Base-by-base conservation (phyloP, 2,888 invertebrate species). In the Phrixothrix hirtus region DNA sequence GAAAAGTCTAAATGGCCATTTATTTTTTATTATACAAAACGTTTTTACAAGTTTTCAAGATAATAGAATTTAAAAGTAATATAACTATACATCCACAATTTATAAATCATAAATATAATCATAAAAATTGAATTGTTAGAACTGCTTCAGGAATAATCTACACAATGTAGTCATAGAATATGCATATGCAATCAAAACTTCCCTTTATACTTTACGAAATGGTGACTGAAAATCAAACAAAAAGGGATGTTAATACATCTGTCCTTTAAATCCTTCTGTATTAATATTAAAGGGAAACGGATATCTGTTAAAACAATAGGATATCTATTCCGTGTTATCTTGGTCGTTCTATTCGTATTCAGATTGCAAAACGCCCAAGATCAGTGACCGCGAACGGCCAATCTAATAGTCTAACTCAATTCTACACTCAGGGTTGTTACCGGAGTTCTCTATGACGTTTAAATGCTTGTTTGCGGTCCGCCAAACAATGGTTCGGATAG, bases 371-470 rank as follows among this genome's bases (percentile, higher is more conserved):
- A 59, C 60, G 55, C 60, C 58, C 57, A 62, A 62, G 64, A 66
- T 65, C 65, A 63, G 61, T 64, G 65, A 64, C 67, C 65, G 64
- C 62, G 65, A 64, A 64, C 57, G 62, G 55, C 62, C 63, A 64
- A 67, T 65, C 59, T 65, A 67, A 65, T 65, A 63, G 61, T 59
- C 59, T 59, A 65, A 66, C 63, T 65, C 60, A 58, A 61, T 65
- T 63, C 61, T 56, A 55, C 59, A 55, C 59, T 60, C 51, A 45
- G 46, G 55, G 49, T 55, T 45, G 60, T 54, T 58, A 50, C 57
- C 45, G 57, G 57, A 59, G 56, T 60, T 57, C 60, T 57, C 60
- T 59, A 57, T 62, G 60, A 63, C 62, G 63, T 63, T 58, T 63
- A 62, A 65, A 65, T 59, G 61, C 59, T 58, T 64, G 63, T 64